phyloP scores from a whole-genome alignment of 2,113 vertebrate genomes.

The Pachycephala philippinensis region DNA sequence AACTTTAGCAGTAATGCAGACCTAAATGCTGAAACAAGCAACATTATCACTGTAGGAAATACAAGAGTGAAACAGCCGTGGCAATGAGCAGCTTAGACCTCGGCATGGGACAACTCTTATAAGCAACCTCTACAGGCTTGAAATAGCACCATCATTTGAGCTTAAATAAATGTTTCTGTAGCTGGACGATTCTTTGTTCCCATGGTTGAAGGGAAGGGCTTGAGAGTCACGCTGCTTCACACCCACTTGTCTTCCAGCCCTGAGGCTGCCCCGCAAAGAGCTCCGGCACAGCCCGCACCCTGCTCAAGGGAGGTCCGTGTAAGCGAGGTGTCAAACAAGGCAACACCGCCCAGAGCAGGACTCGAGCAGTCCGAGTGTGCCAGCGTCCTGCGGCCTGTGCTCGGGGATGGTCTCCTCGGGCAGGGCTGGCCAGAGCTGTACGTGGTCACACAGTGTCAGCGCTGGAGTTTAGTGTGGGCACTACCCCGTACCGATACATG shows the following conservation, averaged over 20 bases:
- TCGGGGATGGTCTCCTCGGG: neutral
- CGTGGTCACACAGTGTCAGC: fast-evolving
- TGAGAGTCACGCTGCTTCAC: fast-evolving
- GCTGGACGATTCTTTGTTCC: neutral
- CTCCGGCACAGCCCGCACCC: fast-evolving
- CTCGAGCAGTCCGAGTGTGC: fast-evolving
- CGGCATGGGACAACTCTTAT: neutral
- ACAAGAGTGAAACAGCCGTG: fast-evolving
- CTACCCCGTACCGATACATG: fast-evolving
- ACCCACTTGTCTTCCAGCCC: too few species aligned
- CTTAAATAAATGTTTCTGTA: neutral
- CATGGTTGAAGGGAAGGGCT: fast-evolving
- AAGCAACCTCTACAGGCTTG: neutral
- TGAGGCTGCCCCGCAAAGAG: neutral
- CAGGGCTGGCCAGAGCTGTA: fast-evolving
- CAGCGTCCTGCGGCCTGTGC: fast-evolving
- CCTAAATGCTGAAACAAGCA: neutral
- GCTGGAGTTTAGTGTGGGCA: fast-evolving
- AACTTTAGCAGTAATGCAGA: neutral
- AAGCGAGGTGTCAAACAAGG: neutral
- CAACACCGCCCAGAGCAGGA: fast-evolving
- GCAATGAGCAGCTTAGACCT: neutral
- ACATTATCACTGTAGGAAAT: neutral
- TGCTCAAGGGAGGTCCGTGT: fast-evolving
- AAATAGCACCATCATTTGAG: neutral